Conservation (phyloP, 1,140 invertebrate species). For the Drosophila santomea region DNA sequence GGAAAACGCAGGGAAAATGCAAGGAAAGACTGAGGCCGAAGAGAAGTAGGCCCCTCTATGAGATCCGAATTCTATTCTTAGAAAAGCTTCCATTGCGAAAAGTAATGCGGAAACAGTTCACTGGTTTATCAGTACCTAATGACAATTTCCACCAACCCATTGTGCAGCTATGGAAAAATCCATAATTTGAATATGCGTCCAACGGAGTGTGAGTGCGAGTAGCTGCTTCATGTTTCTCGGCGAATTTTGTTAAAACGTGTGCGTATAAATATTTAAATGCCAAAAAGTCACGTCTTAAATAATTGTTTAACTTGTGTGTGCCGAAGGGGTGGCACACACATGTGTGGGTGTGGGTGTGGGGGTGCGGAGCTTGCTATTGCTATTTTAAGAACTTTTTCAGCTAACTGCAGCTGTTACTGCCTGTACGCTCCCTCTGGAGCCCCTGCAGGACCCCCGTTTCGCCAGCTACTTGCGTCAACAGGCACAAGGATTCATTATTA, state of each 20-base stretch:
- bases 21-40: not conserved
- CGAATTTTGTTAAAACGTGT: conserved; percentile 63
- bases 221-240: not conserved
- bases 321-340: conserved; percentile 1
- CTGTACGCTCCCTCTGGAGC: not conserved
- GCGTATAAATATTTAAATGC: conserved; percentile 81
- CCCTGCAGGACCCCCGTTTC: not conserved
- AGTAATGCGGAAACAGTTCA: not conserved
- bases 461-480: conserved; percentile 32
- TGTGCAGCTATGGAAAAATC: not conserved
- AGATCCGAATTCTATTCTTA: not conserved
- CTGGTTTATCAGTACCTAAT: too few relatives aligned
- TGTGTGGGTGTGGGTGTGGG: not conserved
- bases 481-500: conserved; percentile 73
- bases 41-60: not conserved
- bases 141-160: not conserved
- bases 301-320: conserved; percentile 72
- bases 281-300: conserved; percentile 83
- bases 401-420: conserved; percentile 73
- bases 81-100: not conserved
- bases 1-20: not conserved
- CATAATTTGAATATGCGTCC: conserved; percentile 12
- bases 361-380: conserved; percentile 37
- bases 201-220: not conserved
- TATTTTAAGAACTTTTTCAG: conserved; percentile 80